Evolutionary conservation across 2,113 vertebrate species (phyloP), one percentile per base, ranked within the genome.

Genomic region (Tamias sibiricus): DNA sequence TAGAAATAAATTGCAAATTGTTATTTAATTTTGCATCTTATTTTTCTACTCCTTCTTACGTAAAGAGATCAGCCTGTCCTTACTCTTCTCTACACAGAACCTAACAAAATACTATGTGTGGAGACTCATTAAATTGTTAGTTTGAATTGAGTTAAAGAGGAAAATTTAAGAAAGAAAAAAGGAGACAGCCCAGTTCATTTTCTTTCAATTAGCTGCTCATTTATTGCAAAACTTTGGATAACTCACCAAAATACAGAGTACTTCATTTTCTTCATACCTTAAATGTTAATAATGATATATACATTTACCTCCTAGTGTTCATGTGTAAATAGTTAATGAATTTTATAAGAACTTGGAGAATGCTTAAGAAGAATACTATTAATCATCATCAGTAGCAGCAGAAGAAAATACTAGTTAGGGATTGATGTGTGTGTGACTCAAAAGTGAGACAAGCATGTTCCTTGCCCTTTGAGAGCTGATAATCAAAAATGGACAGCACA

Each of bases 261-360:
- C 11, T 91, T 96, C 14, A 71, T 95, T 97, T 97, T 66, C 8
- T 7, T 94, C 28, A 77, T 37, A 9, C 26, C 32, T 95, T 97
- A 96, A 77, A 72, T 85, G 40, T 95, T 44, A 95, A 30, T 85
- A 54, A 85, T 82, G 47, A 66, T 80, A 59, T 59, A 57, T 81
- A 69, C 22, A 24, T 57, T 85, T 52, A 10, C 24, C 94, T 37
- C 30, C 8, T 76, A 26, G 6, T 10, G 17, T 80, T 14, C 37
- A 92, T 72, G 28, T 81, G 62, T 47, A 95, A 95, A 94, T 85
- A 91, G 95, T 71, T 81, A 91, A 92, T 75, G 26, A 8, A 57
- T 68, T 92, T 82, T 74, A 14, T 72, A 91, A 77, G 49, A 6
- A 32, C 44, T 89, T 95, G 4, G 40, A 76, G 66, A 95, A 87